Evolutionary conservation across 1,140 invertebrate species (phyloP).

Genomic region (Tribolium madens): DNA sequence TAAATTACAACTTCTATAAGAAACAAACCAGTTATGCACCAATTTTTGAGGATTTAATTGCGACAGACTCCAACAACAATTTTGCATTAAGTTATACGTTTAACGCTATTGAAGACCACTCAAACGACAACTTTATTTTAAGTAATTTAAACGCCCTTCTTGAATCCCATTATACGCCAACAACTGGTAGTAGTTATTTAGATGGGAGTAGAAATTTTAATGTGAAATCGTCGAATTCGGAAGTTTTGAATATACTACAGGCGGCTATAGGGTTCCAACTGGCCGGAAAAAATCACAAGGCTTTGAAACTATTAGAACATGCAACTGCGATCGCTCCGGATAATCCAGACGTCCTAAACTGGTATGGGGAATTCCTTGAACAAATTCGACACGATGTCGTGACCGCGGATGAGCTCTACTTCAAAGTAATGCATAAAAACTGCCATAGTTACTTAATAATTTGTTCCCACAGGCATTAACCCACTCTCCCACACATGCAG

Average conservation of each 20-base stretch:
- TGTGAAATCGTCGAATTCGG: constrained; percentile 65
- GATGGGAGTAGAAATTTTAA: constrained; percentile 15
- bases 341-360: constrained; percentile 91
- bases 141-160: constrained; percentile 54
- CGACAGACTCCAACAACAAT: constrained; percentile 52
- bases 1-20: constrained; percentile 56
- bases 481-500: constrained; percentile 84
- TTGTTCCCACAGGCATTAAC: constrained; percentile 74
- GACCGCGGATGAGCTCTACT: constrained; percentile 90
- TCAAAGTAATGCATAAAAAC: constrained; percentile 62
- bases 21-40: constrained; percentile 55
- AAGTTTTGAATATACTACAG: constrained; percentile 86
- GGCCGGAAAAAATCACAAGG: constrained; percentile 86
- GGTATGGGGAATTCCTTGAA: constrained; percentile 95
- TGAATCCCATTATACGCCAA: constrained; percentile 44
- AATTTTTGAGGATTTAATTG: constrained; percentile 63
- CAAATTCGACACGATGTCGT: constrained; percentile 87
- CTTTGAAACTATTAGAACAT: constrained; percentile 89
- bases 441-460: constrained; percentile 6
- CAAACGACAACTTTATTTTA: constrained; percentile 54
- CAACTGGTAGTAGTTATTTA: constrained; percentile 32
- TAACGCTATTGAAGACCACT: constrained; percentile 20
- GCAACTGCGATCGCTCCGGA: constrained; percentile 90
- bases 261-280: constrained; percentile 87
- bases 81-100: constrained; percentile 48